These are phyloP conservation scores for Yponomeuta plumbellus DNA, from an alignment of 2,888 invertebrate species.

Conservation along the genomic window DNA sequence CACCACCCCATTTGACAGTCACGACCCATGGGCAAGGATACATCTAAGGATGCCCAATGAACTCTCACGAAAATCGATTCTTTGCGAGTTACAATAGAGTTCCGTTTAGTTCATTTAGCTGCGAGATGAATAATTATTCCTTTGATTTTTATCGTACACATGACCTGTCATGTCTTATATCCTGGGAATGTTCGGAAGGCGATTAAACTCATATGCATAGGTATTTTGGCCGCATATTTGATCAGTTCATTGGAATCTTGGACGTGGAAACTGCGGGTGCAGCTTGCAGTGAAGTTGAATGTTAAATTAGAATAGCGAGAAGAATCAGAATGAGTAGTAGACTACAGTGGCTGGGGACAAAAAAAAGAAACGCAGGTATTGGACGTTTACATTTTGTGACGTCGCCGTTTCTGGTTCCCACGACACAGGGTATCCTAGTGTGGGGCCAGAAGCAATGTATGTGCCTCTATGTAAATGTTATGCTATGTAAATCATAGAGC, in stretches of 20 bases:
- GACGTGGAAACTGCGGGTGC: not conserved
- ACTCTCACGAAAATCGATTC: constrained; percentile 32
- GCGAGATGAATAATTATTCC: constrained; percentile 46
- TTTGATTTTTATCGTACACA: constrained; percentile 64
- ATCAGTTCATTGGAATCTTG: not conserved
- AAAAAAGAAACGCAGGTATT: too few relatives aligned
- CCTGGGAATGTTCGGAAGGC: constrained; percentile 64
- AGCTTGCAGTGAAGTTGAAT: not conserved
- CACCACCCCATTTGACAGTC: constrained; percentile 47
- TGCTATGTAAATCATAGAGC: too few relatives aligned
- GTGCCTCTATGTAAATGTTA: too few relatives aligned
- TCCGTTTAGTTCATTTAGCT: constrained; percentile 25
- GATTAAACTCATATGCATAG: constrained; percentile 35
- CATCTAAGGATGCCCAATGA: constrained; percentile 47
- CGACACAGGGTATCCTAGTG: too few relatives aligned
- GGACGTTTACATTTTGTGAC: too few relatives aligned
- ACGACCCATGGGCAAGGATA: constrained; percentile 64
- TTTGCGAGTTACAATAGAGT: constrained; percentile 26
- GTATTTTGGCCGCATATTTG: constrained; percentile 10
- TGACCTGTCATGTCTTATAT: constrained; percentile 67
- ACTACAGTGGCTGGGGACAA: too few relatives aligned
- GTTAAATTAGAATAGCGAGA: not conserved
- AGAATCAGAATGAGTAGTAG: too few relatives aligned
- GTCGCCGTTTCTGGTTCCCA: too few relatives aligned
- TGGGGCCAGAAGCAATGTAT: too few relatives aligned